Evolutionary conservation across 2,888 invertebrate species (phyloP).

Genomic region (Tetranychus truncatus): DNA sequence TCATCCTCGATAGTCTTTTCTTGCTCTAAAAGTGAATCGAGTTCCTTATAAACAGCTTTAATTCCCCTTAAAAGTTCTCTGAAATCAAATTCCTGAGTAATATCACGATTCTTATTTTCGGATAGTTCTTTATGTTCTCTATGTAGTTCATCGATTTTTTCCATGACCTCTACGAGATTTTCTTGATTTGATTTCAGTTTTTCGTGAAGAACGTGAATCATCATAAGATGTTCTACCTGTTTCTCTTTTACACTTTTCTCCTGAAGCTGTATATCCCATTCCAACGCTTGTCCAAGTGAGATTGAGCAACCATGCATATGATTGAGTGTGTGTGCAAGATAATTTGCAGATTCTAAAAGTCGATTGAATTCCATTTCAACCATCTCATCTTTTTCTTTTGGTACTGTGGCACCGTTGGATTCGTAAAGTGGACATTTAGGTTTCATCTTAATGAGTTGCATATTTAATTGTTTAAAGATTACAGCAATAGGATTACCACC

Average conservation of each 20-base stretch:
- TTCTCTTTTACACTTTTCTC: conserved; percentile 91
- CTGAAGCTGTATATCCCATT: conserved; percentile 86
- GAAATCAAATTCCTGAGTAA: conserved; percentile 49
- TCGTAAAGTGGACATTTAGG: conserved; percentile 92
- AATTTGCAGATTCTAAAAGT: conserved; percentile 83
- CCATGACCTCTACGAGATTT: conserved; percentile 44
- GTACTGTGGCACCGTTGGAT: conserved; percentile 67
- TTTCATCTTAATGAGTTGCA: conserved; percentile 82
- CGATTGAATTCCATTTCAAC: conserved; percentile 92
- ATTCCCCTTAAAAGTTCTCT: conserved; percentile 40
- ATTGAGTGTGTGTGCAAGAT: conserved; percentile 82
- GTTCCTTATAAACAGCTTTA: conserved; percentile 45
- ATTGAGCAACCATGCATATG: conserved; percentile 64
- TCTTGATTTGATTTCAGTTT: conserved; percentile 57
- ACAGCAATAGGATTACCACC: conserved; percentile 86
- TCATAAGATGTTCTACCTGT: conserved; percentile 70
- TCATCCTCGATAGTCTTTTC: conserved; percentile 61
- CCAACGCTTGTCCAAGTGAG: conserved; percentile 82
- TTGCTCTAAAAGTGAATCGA: conserved; percentile 56
- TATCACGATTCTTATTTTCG: conserved; percentile 40
- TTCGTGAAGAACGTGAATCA: conserved; percentile 64
- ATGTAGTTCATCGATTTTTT: conserved; percentile 43
- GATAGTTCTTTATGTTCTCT: conserved; percentile 36
- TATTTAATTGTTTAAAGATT: conserved; percentile 80
- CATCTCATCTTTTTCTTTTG: conserved; percentile 89